These are phyloP conservation scores for Tolmerus cingulatus DNA, from an alignment of 2,888 invertebrate species.

Conservation along the genomic window DNA sequence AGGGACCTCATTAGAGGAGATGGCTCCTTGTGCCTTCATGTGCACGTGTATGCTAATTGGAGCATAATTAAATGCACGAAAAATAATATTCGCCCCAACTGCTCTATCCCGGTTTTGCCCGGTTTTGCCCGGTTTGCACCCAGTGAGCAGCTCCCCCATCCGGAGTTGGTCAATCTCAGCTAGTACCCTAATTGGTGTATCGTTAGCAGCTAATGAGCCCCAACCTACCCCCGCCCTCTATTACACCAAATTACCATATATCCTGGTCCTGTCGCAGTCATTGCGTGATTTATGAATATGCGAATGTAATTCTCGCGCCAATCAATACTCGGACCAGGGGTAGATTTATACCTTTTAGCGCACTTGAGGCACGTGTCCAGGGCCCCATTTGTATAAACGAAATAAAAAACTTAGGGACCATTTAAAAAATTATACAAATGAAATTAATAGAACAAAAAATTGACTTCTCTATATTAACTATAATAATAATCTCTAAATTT, in stretches of 20 bases:
- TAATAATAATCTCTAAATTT: too few relatives aligned
- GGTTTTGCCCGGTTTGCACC: background rate
- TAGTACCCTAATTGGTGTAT: slow-evolving; percentile 23
- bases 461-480: too few relatives aligned
- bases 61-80: slow-evolving; percentile 28
- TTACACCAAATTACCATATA: slow-evolving; percentile 12
- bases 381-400: too few relatives aligned
- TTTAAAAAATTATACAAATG: too few relatives aligned
- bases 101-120: background rate
- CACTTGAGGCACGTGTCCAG: too few relatives aligned
- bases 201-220: background rate
- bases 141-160: background rate
- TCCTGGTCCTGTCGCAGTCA: background rate
- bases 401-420: too few relatives aligned
- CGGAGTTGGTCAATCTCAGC: background rate
- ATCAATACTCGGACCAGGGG: background rate
- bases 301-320: background rate
- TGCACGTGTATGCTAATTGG: background rate
- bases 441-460: too few relatives aligned
- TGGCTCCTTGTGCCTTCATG: background rate
- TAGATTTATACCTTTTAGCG: too few relatives aligned
- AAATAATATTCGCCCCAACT: background rate
- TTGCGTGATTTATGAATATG: slow-evolving; percentile 25
- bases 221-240: background rate
- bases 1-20: background rate